Conservation (phyloP, 2,888 invertebrate genomes). For the Parnassius apollo region DNA sequence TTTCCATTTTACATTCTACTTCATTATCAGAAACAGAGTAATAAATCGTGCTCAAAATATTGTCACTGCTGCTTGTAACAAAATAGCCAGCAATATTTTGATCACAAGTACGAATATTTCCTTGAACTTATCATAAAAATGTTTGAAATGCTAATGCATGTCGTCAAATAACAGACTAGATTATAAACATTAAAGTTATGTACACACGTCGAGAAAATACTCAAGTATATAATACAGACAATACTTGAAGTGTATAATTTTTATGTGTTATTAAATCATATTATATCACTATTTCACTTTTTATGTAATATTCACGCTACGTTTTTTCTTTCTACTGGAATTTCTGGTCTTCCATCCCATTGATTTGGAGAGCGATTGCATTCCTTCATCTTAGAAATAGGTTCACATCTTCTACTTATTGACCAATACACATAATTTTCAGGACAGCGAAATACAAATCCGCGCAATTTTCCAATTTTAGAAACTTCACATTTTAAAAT, state of each 20-base stretch:
- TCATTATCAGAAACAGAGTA: conserved; percentile 9
- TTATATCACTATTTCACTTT: too few species aligned
- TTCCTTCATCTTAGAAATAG: conserved; percentile 80
- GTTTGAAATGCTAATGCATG: conserved; percentile 33
- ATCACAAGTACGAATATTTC: conserved; percentile 57
- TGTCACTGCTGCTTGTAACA: conserved; percentile 33
- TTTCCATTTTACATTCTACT: conserved; percentile 26
- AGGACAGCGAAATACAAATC: conserved; percentile 89
- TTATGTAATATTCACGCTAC: conserved; percentile 46
- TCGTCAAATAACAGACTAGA: conserved; percentile 25
- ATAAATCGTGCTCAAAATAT: conserved; percentile 73
- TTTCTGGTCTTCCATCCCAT: conserved; percentile 77
- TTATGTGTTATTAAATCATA: too few species aligned
- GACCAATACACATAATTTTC: conserved; percentile 88
- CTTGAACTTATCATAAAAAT: conserved; percentile 62
- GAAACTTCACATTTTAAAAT: conserved; percentile 86
- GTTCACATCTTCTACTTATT: conserved; percentile 88
- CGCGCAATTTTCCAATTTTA: conserved; percentile 79
- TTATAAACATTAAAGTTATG: conserved; percentile 6
- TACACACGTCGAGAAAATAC: too few species aligned
- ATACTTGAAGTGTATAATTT: too few species aligned
- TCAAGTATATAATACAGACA: too few species aligned
- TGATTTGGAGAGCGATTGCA: conserved; percentile 74
- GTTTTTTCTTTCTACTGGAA: conserved; percentile 79
- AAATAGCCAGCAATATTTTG: conserved; percentile 55